Base-by-base conservation (phyloP, 2,797 vertebrate genomes). In the Columba guinea region DNA sequence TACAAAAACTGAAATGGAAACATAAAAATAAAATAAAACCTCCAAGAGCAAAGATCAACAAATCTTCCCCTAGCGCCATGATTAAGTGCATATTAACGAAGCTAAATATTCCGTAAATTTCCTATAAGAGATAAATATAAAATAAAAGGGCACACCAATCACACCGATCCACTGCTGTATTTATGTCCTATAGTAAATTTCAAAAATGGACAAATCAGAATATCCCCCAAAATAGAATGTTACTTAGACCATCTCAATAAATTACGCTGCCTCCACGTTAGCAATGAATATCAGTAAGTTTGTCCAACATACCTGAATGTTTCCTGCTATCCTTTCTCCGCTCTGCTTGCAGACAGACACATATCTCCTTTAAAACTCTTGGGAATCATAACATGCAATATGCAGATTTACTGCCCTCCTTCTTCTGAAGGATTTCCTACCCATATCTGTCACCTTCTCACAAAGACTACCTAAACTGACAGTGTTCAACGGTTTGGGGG, bases 21-120 rank as follows among this genome's bases (percentile, higher is more conserved):
- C 0, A 26, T 37, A 35, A 76, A 14, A 32, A 0, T 1, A 24
- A 26, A 2, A 26, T 16, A 81, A 27, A 32, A 15, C 5, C 22
- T 68, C 11, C 3, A 71, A 17, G 5, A 41, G 16, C 63, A 75
- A 39, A 69, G 73, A 23, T 55, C 28, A 68, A 59, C 3, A 1
- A 48, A 8, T 64, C 18, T 86, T 90, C 46, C 46, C 10, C 12
- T 58, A 81, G 48, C 44, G 63, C 5, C 1, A 11, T 58, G 34
- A 55, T 69, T 79, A 80, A 41, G 5, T 34, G 14, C 11, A 7
- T 62, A 51, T n/a, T 87, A 85, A 46, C 7, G 34, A 64, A 88
- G 5, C 1, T 76, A 71, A 64, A 32, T 55, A 39, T 58, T 32
- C 13, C 63, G 12, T 64, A 46, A 24, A 32, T 70, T 58, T 77